Evolutionary conservation across 1,140 invertebrate genomes (phyloP).

Genomic region (Parapsyche elsis): DNA sequence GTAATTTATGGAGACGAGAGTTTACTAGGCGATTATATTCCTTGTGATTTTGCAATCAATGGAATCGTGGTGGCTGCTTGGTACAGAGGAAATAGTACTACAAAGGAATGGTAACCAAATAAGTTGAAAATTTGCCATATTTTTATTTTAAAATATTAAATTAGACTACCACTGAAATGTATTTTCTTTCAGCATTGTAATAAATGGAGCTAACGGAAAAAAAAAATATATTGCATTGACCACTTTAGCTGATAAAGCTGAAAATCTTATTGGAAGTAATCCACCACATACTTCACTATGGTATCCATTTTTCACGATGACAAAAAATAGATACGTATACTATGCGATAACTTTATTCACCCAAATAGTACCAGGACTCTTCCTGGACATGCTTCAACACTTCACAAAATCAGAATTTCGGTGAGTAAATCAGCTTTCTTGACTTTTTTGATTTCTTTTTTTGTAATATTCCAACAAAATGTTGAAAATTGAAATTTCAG

Average conservation of each 20-base stretch:
- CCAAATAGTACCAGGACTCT: constrained; percentile 41
- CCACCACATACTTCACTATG: constrained; percentile 27
- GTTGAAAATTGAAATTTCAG: constrained; percentile 11
- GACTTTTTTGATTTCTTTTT: not conserved
- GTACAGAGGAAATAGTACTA: constrained; percentile 57
- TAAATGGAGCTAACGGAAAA: constrained; percentile 8
- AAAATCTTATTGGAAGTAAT: not conserved
- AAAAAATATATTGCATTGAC: not conserved
- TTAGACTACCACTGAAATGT: not conserved
- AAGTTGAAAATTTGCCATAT: not conserved
- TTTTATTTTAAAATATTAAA: not conserved
- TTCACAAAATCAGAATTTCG: not conserved
- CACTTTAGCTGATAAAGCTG: not conserved
- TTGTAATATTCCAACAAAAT: not conserved
- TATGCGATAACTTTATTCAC: constrained; percentile 20
- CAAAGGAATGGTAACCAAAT: constrained; percentile 22
- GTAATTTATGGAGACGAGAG: constrained; percentile 84
- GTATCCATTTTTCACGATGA: constrained; percentile 31
- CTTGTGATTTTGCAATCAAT: constrained; percentile 96
- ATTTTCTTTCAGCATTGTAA: not conserved
- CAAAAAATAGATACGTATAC: constrained; percentile 36
- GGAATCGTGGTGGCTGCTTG: constrained; percentile 91
- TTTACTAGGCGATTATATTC: constrained; percentile 87
- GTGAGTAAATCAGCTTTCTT: not conserved
- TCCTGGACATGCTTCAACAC: constrained; percentile 14